Base-by-base conservation (phyloP, 2,797 vertebrate species). In the Spondyliosoma cantharus region DNA sequence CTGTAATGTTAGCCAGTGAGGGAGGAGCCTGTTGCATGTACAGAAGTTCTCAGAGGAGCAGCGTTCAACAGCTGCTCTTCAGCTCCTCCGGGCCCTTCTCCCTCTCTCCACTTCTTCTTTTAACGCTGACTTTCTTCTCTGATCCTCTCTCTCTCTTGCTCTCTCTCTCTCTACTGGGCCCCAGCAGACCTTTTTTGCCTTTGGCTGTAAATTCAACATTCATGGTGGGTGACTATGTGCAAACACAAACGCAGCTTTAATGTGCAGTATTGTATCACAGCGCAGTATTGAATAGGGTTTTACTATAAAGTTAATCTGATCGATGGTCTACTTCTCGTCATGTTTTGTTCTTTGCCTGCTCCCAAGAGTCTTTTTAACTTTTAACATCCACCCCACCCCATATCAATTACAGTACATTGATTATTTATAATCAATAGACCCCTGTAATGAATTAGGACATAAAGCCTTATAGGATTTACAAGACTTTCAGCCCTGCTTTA, bases 21-120 rank as follows among this genome's bases (percentile, higher is more conserved):
- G 85, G 85, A 75, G 87, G 84, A 87, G 90, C 75, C 84, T 88
- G 76, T 64, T 82, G 84, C 78, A 68, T 81, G 80, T 78, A 75
- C 77, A 86, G 86, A 80, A 75, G 84, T 89, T 87, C 91, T 89
- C 90, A 7, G 59, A 84, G 89, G 92, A 91, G 87, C 70, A 77
- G 59, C 59, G 56, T 65, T 87, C 74, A 85, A 82, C 93, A 93
- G 90, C 91, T 92, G 89, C 90, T 91, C 80, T 66, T 83, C 77
- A 54, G 69, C 78, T 90, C 88, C 88, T 90, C 67, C 11, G 2
- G 85, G 89, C 82, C 46, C 50, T 76, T 86, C 80, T 84, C 48
- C 74, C 57, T 80, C 83, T 68, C 70, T 78, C 65, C 74, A 37
- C 37, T 37, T 86, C 56, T 3, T 81, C 81, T 86, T 84, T 87